These are phyloP conservation scores for Myrmophylax atrothorax DNA, from an alignment of 2,113 vertebrate genomes.

Conservation along the genomic window DNA sequence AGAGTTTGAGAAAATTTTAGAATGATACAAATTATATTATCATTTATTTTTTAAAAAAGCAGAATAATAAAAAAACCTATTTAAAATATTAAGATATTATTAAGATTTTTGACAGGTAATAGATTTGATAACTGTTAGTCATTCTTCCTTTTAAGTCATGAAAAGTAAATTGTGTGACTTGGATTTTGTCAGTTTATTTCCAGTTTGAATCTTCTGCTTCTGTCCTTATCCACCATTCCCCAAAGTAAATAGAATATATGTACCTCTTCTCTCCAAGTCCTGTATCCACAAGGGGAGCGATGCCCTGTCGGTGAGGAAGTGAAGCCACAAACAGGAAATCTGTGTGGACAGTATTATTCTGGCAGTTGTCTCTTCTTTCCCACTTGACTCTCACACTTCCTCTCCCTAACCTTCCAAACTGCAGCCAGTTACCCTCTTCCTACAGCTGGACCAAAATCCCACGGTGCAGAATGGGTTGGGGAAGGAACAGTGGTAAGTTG, in stretches of 20 bases:
- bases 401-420: neutral
- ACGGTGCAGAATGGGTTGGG: neutral
- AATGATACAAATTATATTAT: neutral
- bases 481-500: neutral
- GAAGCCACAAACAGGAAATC: neutral
- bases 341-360: neutral
- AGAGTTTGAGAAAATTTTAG: neutral
- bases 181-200: neutral
- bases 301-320: neutral
- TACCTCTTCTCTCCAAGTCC: neutral
- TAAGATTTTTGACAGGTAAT: neutral
- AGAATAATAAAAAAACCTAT: neutral
- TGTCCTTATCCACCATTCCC: neutral
- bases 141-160: neutral
- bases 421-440: neutral
- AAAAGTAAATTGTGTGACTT: neutral
- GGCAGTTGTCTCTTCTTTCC: neutral
- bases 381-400: neutral
- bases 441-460: neutral
- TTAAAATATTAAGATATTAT: neutral
- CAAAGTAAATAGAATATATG: neutral
- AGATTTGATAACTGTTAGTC: neutral
- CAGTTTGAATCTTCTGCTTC: neutral
- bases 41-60: neutral
- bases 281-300: neutral